Evolutionary conservation across 2,888 invertebrate species (phyloP).

Genomic region (Epicampocera succincta): DNA sequence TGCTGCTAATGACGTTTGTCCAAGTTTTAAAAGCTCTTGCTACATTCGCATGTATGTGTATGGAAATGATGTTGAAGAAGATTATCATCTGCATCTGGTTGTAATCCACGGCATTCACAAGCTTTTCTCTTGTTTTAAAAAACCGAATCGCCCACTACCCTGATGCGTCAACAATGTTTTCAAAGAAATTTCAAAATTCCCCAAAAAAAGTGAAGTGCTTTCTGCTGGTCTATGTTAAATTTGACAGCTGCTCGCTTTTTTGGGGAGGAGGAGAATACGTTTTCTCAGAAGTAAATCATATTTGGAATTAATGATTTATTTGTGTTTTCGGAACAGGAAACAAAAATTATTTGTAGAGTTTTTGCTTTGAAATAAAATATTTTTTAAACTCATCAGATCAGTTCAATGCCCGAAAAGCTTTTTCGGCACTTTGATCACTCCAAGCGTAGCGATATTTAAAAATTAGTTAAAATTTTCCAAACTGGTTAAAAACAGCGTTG

Average conservation of each 20-base stretch:
- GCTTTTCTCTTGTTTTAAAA: background rate
- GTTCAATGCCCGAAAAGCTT: too few relatives aligned
- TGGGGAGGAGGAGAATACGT: background rate
- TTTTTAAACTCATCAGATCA: too few relatives aligned
- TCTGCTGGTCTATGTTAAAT: background rate
- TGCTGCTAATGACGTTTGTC: slow-evolving; percentile 15
- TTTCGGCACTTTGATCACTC: too few relatives aligned
- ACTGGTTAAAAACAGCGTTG: too few relatives aligned
- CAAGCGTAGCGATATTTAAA: too few relatives aligned
- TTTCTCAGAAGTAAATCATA: slow-evolving; percentile 14
- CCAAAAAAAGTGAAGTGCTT: background rate
- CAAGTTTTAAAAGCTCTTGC: slow-evolving; percentile 19
- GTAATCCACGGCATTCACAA: slow-evolving; percentile 35
- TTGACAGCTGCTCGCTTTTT: background rate
- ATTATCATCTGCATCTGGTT: slow-evolving; percentile 18
- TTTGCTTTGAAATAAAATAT: too few relatives aligned
- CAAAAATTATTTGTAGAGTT: background rate
- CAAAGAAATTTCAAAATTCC: too few relatives aligned
- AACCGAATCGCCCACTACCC: slow-evolving; percentile 15
- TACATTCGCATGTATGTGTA: background rate
- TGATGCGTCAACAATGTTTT: background rate
- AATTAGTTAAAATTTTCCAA: too few relatives aligned
- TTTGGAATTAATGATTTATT: background rate
- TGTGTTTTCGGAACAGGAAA: background rate
- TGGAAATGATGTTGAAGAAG: slow-evolving; percentile 1